phyloP scores from a whole-genome alignment of 2,797 vertebrate genomes.

The Gila robusta region DNA sequence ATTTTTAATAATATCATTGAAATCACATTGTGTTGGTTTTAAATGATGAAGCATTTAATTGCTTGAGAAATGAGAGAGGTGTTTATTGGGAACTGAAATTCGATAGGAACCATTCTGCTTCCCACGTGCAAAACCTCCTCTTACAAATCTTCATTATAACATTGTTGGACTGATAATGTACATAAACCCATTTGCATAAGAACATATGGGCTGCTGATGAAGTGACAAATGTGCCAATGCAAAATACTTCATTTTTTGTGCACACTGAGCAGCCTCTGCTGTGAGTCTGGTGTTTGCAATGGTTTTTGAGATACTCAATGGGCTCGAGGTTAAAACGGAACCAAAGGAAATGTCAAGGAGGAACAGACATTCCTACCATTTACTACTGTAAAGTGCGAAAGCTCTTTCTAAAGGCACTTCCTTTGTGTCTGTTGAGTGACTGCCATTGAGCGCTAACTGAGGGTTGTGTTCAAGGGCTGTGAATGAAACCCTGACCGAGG shows the following conservation, averaged over 20 bases:
- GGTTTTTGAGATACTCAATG: slow-evolving; percentile 8
- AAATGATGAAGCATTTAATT: slow-evolving; percentile 43
- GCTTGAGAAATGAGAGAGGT: slow-evolving; percentile 33
- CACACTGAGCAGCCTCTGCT: neutral
- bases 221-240: neutral
- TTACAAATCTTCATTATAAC: slow-evolving; percentile 27
- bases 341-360: slow-evolving; percentile 19
- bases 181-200: slow-evolving; percentile 1
- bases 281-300: neutral
- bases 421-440: slow-evolving; percentile 38
- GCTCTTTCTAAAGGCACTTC: slow-evolving; percentile 43
- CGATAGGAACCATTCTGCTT: neutral
- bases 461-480: slow-evolving; percentile 43
- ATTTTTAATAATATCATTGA: slow-evolving; percentile 23
- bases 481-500: slow-evolving; percentile 1
- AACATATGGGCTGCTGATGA: slow-evolving; percentile 39
- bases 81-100: slow-evolving; percentile 21
- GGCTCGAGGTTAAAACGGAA: neutral
- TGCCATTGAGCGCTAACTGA: slow-evolving; percentile 14
- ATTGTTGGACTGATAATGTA: slow-evolving; percentile 15
- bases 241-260: neutral
- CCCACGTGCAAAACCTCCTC: neutral
- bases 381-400: slow-evolving; percentile 19
- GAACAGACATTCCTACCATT: slow-evolving; percentile 1
- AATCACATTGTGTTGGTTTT: slow-evolving; percentile 42